Evolutionary conservation across 2,113 vertebrate genomes (phyloP).

Genomic region (Patagioenas fasciata): DNA sequence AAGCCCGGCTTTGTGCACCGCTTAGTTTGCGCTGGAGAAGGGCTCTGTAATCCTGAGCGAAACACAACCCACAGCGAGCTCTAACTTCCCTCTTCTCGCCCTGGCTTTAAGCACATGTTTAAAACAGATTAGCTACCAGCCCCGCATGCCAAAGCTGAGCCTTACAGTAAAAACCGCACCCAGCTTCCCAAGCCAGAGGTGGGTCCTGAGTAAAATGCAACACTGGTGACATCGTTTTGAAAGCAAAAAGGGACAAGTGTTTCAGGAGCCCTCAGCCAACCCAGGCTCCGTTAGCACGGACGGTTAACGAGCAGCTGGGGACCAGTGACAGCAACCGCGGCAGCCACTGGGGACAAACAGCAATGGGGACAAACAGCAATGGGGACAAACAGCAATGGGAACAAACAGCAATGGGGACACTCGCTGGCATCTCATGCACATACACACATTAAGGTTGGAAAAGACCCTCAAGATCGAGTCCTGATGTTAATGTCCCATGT

Average conservation of each 20-base stretch:
- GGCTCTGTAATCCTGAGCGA: rapidly evolving
- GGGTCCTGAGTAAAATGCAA: rapidly evolving
- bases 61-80: neutral
- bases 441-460: too few species aligned
- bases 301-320: too few species aligned
- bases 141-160: rapidly evolving
- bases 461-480: too few species aligned
- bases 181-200: neutral
- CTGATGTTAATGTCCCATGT: too few species aligned
- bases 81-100: neutral
- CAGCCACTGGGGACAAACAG: too few species aligned
- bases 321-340: too few species aligned
- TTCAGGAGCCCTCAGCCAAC: neutral
- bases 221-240: rapidly evolving
- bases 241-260: neutral
- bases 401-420: too few species aligned
- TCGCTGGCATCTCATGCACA: too few species aligned
- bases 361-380: too few species aligned
- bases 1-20: neutral
- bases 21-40: neutral
- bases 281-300: too few species aligned
- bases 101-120: neutral
- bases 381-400: too few species aligned
- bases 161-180: neutral
- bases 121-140: neutral